Evolutionary conservation across 1,140 invertebrate species (phyloP), one percentile per base, ranked within the genome.

Genomic region (Conus ventricosus): DNA sequence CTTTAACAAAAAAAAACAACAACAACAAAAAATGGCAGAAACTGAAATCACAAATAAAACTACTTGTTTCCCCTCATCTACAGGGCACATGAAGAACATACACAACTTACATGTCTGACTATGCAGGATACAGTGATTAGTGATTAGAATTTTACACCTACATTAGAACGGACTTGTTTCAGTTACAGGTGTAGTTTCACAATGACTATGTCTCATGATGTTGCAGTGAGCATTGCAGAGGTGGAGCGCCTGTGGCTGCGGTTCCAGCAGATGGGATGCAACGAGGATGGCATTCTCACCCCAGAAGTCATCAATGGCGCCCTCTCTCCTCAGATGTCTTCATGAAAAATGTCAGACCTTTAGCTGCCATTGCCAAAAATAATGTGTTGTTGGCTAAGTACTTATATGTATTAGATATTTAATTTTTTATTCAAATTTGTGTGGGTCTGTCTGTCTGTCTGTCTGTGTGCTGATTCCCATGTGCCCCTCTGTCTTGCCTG

Each of bases 221-320:
- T 75, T 84, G 20, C 89, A 95, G 94, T 95, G 87, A 93, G 93
- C 90, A 93, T 95, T 81, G 93, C 94, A 54, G 94, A 95, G 88
- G 94, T 94, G 8, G 94, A 95, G 82, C 88, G 94, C 81, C 90
- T 95, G 88, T 95, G 94, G 94, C 84, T 92, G 51, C 86, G 94
- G 55, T 95, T 94, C 88, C 92, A 93, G 78, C 94, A 95, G 89
- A 90, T 94, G 23, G 94, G 94, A 13, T 93, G 93, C 90, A 91
- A 92, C 71, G 25, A 89, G 39, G 90, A 84, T 23, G 82, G 82
- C 11, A n/a, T 84, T 4, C 82, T 84, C 6, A 84, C 20, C 3
- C 54, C 82, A 10, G 82, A 84, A 8, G 82, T 39, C 55, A 84
- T 84, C 55, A 84, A 63, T 92, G 91, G 93, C 7, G 23, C 67